Base-by-base conservation (phyloP, 2,888 invertebrate genomes). In the Odontothrips loti region DNA sequence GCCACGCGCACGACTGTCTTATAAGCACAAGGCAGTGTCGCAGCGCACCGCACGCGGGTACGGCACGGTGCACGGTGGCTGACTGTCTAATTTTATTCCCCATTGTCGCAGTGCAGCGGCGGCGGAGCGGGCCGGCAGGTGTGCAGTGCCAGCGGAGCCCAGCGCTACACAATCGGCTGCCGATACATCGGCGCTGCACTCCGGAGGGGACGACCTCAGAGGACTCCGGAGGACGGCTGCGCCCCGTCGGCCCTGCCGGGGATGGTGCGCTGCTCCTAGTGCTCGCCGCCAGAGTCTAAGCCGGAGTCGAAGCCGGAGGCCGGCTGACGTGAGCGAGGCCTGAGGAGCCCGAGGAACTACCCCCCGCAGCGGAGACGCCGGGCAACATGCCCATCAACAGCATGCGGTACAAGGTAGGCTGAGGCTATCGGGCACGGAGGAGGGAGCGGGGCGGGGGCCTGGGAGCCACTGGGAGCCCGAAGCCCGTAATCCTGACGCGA, bases 351-450 rank as follows among this genome's bases (percentile, higher is more conserved):
- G 23, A 23, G 58, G 23, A 27, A 6, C 68, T 8, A 23, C 23
- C 11, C 68, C 9, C 68, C 68, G 68, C 23, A 43, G 34, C 34
- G 34, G 34, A 43, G 34, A 23, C 68, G 9, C 23, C 12, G 23
- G 9, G 68, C 68, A 68, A 2, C 68, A 75, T 75, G 68, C 68
- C 68, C 68, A 75, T 75, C 68, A 75, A 75, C 68, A 75, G 68
- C 68, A 75, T 75, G 68, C 68, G 68, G 12, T 75, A 75, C 68
- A 75, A 75, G 68, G 68, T 75, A 58, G 20, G 34, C 34, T 6
- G 34, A 6, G 34, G 34, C 34, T 6, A 43, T 43, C 34, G 58
- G n/a, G 58, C 17, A 43, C 3, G 34, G 34, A 43, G 34, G 34
- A 43, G 34, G 34, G 34, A 4, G 34, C 34, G 34, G 34, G 6